phyloP scores from a whole-genome alignment of 2,797 vertebrate species.

The Tapera naevia region DNA sequence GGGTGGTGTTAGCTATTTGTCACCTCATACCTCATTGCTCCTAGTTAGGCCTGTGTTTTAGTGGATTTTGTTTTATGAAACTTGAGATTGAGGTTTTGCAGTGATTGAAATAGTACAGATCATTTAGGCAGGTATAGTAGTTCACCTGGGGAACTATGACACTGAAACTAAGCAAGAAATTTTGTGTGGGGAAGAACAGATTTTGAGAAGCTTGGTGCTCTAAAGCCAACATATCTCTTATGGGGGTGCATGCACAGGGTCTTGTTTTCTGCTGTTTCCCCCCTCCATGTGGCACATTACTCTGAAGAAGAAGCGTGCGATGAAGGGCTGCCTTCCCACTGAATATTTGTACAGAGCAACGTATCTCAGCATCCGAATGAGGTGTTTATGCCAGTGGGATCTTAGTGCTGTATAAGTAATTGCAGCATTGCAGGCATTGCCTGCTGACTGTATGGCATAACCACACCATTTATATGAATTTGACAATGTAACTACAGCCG shows the following conservation, averaged over 20 bases:
- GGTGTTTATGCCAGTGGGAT: slow-evolving; percentile 25
- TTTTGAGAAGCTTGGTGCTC: not conserved
- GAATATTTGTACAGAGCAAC: not conserved
- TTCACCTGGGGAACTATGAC: not conserved
- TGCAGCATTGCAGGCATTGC: not conserved
- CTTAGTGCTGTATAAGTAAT: not conserved
- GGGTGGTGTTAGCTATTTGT: not conserved
- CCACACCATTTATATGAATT: slow-evolving; percentile 1
- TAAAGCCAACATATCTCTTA: not conserved
- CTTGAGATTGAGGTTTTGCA: not conserved
- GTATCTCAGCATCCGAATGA: not conserved
- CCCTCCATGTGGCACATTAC: not conserved
- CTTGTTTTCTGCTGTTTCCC: not conserved
- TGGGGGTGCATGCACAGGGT: not conserved
- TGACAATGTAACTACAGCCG: not conserved
- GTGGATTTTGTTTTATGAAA: not conserved
- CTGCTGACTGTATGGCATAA: slow-evolving; percentile 2
- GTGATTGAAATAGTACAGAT: not conserved
- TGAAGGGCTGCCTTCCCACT: not conserved
- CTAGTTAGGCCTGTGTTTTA: not conserved
- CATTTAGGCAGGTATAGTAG: not conserved
- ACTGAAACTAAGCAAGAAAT: not conserved
- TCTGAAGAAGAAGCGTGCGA: rapidly evolving
- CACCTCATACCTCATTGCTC: rapidly evolving
- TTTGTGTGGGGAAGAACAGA: not conserved